phyloP scores from a whole-genome alignment of 2,797 vertebrate species.

The Gallinago nigripennis region DNA sequence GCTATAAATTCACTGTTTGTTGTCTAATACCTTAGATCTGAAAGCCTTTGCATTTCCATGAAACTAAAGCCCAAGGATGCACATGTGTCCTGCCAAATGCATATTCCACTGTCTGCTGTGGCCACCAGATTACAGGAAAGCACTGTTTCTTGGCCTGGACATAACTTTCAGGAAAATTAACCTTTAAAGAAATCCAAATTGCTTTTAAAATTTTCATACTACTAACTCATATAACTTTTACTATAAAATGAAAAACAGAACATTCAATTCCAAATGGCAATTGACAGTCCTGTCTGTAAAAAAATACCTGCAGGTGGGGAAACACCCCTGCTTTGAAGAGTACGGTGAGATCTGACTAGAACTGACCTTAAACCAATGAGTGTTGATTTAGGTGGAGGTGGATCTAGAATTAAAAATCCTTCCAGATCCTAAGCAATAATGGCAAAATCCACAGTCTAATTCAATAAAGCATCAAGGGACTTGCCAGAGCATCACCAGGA shows the following conservation, averaged over 20 bases:
- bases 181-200: background rate
- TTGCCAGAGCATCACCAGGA: accelerated
- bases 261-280: background rate
- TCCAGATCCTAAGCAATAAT: background rate
- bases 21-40: background rate
- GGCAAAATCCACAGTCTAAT: background rate
- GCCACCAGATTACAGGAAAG: background rate
- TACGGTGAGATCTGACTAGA: background rate
- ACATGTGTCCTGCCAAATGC: background rate
- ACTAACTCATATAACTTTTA: background rate
- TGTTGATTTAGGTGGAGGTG: background rate
- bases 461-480: background rate
- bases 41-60: background rate
- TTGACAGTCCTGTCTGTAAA: background rate
- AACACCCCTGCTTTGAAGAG: background rate
- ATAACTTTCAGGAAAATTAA: background rate
- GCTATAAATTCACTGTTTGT: background rate
- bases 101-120: accelerated
- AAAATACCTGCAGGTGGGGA: background rate
- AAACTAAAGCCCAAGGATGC: background rate
- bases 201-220: background rate
- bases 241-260: background rate
- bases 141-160: background rate
- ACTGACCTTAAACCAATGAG: background rate
- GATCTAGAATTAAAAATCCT: background rate